Base-by-base conservation (phyloP, 2,797 vertebrate genomes). In the Semotilus atromaculatus region DNA sequence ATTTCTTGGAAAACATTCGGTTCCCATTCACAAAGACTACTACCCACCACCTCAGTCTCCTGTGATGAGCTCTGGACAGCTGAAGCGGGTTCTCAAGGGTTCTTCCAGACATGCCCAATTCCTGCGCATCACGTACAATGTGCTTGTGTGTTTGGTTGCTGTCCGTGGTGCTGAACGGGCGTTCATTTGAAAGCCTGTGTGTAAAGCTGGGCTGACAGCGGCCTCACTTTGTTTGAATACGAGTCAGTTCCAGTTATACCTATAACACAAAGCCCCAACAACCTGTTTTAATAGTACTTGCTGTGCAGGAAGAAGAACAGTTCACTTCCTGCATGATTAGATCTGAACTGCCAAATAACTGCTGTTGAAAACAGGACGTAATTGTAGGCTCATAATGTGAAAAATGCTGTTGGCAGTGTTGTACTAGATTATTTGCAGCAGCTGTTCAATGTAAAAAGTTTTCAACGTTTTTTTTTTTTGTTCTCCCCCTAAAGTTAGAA, bases 131-230 rank as follows among this genome's bases (percentile, higher is more conserved):
- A 3, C 1, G 29, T 19, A 26, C 78, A 38, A 21, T 78, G 31
- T 21, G 16, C 26, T 2, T 19, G 45, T 45, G 36, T n/a, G 68
- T 43, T n/a, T 60, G 13, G 38, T 45, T 11, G 71, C 71, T 82
- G 71, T 82, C 81, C 55, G 10, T 38, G 71, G 81, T 82, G 55
- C 81, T 82, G 81, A 82, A 74, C 3, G 16, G 0, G 21, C 0
- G 6, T 13, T n/a, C n/a, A n/a, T n/a, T n/a, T n/a, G n/a, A n/a
- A n/a, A n/a, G n/a, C n/a, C 53, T 62, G 53, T 16, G 38, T 45
- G 80, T 18, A 62, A 62, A 60, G 18, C 34, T 26, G 1, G n/a
- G 19, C 51, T 14, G 3, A 71, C 51, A 58, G 67, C 18, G 6
- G 7, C n/a, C 80, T 72, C 21, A 26, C 58, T 74, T 74, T 62